Conservation (phyloP, 2,113 vertebrate species). For the Ginglymostoma cirratum region DNA sequence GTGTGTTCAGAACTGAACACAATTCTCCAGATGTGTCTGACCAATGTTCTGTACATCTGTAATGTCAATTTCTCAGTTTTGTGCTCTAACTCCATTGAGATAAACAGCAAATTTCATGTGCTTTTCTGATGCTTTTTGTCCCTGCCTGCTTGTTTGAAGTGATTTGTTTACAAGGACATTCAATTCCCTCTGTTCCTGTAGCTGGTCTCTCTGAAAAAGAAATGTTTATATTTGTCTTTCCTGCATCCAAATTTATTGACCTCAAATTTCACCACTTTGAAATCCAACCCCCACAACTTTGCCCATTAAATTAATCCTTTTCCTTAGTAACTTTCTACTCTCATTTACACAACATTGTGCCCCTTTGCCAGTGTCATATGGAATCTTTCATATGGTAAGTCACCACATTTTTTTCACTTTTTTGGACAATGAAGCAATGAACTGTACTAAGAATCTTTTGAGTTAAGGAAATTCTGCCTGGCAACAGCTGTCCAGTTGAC, state of each 20-base stretch:
- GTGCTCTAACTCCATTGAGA: not conserved
- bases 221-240: not conserved
- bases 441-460: no score
- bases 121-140: not conserved
- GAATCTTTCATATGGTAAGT: not conserved
- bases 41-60: not conserved
- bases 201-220: not conserved
- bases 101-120: not conserved
- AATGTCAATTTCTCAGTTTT: not conserved
- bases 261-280: not conserved
- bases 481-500: no score
- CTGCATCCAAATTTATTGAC: not conserved
- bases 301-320: not conserved
- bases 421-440: no score
- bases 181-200: not conserved
- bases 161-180: not conserved
- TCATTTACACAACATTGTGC: not conserved
- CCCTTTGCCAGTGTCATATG: not conserved
- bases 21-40: not conserved
- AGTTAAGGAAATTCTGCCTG: no score
- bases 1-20: not conserved
- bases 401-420: no score
- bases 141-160: not conserved
- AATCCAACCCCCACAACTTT: not conserved
- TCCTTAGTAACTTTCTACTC: not conserved